Conservation (phyloP, 2,113 vertebrate genomes). For the Sakesphorus luctuosus region DNA sequence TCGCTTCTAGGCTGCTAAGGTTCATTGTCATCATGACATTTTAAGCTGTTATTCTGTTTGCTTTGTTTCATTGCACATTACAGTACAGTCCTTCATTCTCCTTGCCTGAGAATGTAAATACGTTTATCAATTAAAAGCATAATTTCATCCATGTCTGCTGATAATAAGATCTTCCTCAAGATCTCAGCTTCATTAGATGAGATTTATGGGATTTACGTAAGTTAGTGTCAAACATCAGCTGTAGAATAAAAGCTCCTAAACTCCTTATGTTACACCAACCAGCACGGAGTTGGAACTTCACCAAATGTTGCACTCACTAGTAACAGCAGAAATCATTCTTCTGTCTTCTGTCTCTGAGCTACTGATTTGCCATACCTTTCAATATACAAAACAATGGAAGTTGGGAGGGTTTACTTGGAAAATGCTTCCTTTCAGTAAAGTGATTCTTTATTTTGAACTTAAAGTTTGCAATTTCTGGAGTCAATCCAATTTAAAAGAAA, state of each 20-base stretch:
- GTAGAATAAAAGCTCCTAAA: background rate
- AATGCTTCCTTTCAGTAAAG: background rate
- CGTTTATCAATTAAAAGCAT: background rate
- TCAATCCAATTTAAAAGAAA: background rate
- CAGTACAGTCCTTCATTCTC: background rate
- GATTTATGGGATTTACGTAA: background rate
- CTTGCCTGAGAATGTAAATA: background rate
- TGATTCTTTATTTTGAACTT: background rate
- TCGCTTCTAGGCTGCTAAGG: background rate
- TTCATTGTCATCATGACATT: background rate
- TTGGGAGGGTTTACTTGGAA: background rate
- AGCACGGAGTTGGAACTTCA: background rate
- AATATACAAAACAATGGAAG: background rate
- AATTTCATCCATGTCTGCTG: accelerated
- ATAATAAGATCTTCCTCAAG: background rate
- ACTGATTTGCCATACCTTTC: background rate
- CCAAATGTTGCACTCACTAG: background rate
- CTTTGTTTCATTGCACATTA: background rate
- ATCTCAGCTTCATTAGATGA: background rate
- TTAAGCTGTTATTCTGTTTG: background rate
- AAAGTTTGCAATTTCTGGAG: background rate
- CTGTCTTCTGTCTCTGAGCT: background rate
- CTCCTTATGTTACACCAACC: background rate
- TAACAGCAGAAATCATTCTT: background rate
- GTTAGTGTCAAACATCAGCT: background rate